Percentiles rank a stretch among this genome's conserved stretches.
These are phyloP conservation scores for Lagocephalus sceleratus DNA, from an alignment of 2,797 vertebrate species.

Conservation along the genomic window DNA sequence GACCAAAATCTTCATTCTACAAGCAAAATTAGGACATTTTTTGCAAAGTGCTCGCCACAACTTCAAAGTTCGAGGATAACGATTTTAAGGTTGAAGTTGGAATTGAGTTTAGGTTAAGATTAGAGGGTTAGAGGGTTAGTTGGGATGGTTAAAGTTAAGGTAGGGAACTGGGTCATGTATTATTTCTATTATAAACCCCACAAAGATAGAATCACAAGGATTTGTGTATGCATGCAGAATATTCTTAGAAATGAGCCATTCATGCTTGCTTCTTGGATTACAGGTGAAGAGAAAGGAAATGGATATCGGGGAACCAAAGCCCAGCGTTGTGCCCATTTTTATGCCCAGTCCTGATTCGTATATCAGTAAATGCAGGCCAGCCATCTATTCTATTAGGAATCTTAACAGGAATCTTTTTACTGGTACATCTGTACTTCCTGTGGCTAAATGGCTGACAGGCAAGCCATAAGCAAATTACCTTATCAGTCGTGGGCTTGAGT, in stretches of 20 bases:
- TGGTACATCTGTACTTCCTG: conserved; percentile 27
- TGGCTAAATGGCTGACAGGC: conserved; percentile 28
- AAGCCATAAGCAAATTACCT: conserved; percentile 34
- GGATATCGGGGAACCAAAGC: background rate
- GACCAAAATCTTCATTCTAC: too few species aligned
- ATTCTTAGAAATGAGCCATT: background rate
- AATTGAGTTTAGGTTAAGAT: too few species aligned
- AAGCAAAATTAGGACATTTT: too few species aligned
- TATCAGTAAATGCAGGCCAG: too few species aligned
- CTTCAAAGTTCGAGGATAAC: too few species aligned
- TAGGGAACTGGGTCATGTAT: too few species aligned
- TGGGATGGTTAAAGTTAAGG: too few species aligned
- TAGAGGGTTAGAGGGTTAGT: too few species aligned
- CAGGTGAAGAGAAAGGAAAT: conserved; percentile 14
- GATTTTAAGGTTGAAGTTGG: too few species aligned
- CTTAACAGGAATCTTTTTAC: background rate
- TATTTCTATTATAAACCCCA: too few species aligned
- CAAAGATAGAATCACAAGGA: background rate
- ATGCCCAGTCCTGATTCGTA: background rate
- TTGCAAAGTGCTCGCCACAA: too few species aligned
- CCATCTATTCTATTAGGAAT: too few species aligned
- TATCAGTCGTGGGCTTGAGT: conserved; percentile 45
- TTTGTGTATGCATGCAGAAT: background rate
- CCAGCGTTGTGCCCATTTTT: conserved; percentile 3
- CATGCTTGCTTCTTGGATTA: background rate